Percentiles rank a stretch among this genome's conserved stretches.
phyloP scores from a whole-genome alignment of 2,888 invertebrate genomes.

The Anticlea derivata region DNA sequence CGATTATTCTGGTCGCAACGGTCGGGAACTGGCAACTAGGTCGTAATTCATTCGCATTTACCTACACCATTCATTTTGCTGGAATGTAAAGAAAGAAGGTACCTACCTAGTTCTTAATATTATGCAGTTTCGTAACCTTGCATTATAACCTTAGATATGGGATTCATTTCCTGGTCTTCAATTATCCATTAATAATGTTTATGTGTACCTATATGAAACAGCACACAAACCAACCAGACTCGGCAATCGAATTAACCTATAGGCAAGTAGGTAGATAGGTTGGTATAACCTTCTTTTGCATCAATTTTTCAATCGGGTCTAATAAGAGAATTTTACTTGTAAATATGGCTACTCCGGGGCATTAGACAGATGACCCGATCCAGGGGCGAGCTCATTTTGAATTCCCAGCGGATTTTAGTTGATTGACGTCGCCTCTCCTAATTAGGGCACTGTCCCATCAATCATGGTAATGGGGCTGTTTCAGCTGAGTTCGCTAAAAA shows the following conservation, averaged over 20 bases:
- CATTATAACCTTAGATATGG: slow-evolving; percentile 3
- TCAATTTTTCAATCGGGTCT: background rate
- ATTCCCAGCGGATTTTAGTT: slow-evolving; percentile 50
- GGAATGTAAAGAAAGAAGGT: slow-evolving; percentile 22
- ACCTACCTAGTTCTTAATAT: slow-evolving; percentile 7
- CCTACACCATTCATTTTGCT: slow-evolving; percentile 31
- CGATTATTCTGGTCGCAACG: slow-evolving; percentile 30
- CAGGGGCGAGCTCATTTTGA: slow-evolving; percentile 47
- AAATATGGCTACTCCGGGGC: slow-evolving; percentile 23
- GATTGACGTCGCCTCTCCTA: slow-evolving; percentile 61
- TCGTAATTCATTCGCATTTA: slow-evolving; percentile 29
- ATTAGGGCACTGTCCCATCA: slow-evolving; percentile 62
- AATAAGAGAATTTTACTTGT: slow-evolving; percentile 12
- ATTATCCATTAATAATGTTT: no score
- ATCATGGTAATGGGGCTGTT: slow-evolving; percentile 62
- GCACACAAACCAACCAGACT: no score
- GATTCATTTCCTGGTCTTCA: slow-evolving; percentile 1
- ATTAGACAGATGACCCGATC: slow-evolving; percentile 47
- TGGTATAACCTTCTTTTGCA: no score
- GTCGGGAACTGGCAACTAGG: slow-evolving; percentile 19
- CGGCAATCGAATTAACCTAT: no score
- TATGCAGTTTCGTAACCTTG: slow-evolving; percentile 12
- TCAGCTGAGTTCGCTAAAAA: slow-evolving; percentile 42
- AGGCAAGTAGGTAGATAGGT: no score
- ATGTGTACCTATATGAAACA: no score